Evolutionary conservation across 2,797 vertebrate species (phyloP).

Genomic region (Bovichtus diacanthus): DNA sequence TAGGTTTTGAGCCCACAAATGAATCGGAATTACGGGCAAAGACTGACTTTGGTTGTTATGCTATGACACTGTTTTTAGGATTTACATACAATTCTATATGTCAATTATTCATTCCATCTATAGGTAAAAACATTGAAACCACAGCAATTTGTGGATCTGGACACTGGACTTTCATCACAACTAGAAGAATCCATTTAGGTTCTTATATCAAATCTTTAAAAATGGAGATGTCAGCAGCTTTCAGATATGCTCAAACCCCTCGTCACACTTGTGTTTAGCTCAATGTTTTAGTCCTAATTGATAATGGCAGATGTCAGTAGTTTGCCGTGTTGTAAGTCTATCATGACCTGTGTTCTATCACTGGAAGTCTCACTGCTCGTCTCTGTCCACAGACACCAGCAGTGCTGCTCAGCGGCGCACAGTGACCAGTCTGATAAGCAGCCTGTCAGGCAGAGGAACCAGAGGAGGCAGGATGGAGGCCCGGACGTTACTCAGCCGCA

Average conservation of each 20-base stretch:
- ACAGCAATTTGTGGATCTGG: no score
- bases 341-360: not conserved
- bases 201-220: no score
- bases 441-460: slow-evolving; percentile 50
- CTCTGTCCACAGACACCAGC: slow-evolving; percentile 60
- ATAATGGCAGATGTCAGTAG: not conserved
- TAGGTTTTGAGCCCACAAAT: not conserved
- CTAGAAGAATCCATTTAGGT: no score
- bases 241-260: not conserved
- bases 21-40: not conserved
- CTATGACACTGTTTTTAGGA: not conserved
- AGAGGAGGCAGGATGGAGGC: slow-evolving; percentile 59
- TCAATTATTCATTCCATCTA: no score
- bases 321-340: no score
- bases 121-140: no score
- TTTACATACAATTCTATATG: no score
- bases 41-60: not conserved
- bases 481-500: slow-evolving; percentile 65
- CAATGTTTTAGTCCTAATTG: not conserved
- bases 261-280: not conserved
- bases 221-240: not conserved
- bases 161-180: no score
- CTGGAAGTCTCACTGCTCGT: slow-evolving; percentile 1
- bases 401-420: slow-evolving; percentile 58
- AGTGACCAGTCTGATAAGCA: slow-evolving; percentile 53